Evolutionary conservation across 37 sponge, comb jelly and placozoan species (phyloP).

Genomic region (Mnemiopsis leidyi): DNA sequence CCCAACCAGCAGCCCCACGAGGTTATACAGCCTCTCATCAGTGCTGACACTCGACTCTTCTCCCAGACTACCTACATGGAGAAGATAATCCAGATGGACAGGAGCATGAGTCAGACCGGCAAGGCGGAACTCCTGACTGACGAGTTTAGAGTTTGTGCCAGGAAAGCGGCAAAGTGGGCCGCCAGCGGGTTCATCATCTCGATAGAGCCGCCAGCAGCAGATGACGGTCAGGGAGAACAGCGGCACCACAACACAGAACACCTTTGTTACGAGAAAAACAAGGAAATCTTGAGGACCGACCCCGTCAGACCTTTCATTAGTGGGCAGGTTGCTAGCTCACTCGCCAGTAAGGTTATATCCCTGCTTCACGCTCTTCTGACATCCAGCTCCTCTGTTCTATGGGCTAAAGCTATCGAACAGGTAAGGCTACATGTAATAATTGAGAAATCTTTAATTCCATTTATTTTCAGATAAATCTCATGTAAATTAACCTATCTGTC

Average conservation of each 20-base stretch:
- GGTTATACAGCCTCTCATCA: conserved; percentile 78
- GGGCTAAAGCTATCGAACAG: conserved; percentile 83
- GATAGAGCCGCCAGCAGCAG: conserved; percentile 77
- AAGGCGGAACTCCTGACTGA: conserved; percentile 81
- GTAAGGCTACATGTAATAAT: conserved; percentile 65
- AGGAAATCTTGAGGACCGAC: conserved; percentile 77
- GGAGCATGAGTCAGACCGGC: conserved; percentile 72
- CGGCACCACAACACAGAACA: conserved; percentile 78
- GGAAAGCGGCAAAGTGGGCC: conserved; percentile 85
- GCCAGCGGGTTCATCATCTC: conserved; percentile 84
- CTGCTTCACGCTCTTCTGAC: conserved; percentile 81
- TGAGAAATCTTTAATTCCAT: no score
- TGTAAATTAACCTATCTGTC: no score
- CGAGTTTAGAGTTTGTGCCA: conserved; percentile 71
- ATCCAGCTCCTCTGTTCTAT: conserved; percentile 75
- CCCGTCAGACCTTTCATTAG: conserved; percentile 92
- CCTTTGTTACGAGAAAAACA: conserved; percentile 88
- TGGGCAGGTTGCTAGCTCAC: conserved; percentile 89
- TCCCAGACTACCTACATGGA: conserved; percentile 71
- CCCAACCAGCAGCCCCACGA: conserved; percentile 80
- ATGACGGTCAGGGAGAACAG: conserved; percentile 68
- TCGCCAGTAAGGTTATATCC: conserved; percentile 89
- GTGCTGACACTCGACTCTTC: conserved; percentile 50
- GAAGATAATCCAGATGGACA: conserved; percentile 78
- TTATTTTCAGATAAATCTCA: no score